Conservation (phyloP, 1,140 invertebrate genomes). For the Solen grandis region DNA sequence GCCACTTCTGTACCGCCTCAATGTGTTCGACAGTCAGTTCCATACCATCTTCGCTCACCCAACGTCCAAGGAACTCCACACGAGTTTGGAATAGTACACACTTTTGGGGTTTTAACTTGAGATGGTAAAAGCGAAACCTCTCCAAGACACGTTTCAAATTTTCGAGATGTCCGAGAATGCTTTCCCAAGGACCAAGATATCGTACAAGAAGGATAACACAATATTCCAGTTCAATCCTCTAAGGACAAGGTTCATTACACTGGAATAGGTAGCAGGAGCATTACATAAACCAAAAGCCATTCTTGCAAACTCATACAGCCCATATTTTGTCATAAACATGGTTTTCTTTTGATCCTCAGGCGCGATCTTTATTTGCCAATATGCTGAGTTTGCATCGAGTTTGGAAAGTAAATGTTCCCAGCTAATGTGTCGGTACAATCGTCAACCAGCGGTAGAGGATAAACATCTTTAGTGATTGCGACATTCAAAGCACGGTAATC, state of each 20-base stretch:
- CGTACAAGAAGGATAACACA: not conserved
- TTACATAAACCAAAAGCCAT: slow-evolving; percentile 52
- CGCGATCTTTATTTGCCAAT: slow-evolving; percentile 40
- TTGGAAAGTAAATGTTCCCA: slow-evolving; percentile 1
- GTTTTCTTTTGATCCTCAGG: slow-evolving; percentile 31
- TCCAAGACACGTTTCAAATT: not conserved
- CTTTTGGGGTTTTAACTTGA: slow-evolving; percentile 38
- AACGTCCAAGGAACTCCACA: slow-evolving; percentile 43
- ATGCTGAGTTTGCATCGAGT: slow-evolving; percentile 11
- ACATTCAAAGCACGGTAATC: slow-evolving; percentile 82
- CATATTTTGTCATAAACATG: slow-evolving; percentile 44
- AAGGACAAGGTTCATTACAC: slow-evolving; percentile 6
- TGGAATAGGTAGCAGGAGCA: not conserved
- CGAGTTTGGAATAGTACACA: slow-evolving; percentile 34
- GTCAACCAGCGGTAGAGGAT: slow-evolving; percentile 82
- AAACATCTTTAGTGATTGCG: slow-evolving; percentile 80
- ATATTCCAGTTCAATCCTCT: not conserved
- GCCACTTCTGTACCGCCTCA: slow-evolving; percentile 12
- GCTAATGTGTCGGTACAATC: slow-evolving; percentile 63
- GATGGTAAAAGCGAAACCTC: not conserved
- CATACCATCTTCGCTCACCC: slow-evolving; percentile 25
- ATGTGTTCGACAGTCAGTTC: not conserved
- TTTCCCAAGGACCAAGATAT: slow-evolving; percentile 6
- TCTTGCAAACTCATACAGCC: slow-evolving; percentile 27
- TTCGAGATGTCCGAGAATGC: not conserved